These are phyloP conservation scores for Ecdyonurus torrentis DNA, from an alignment of 2,888 invertebrate genomes.

Conservation along the genomic window DNA sequence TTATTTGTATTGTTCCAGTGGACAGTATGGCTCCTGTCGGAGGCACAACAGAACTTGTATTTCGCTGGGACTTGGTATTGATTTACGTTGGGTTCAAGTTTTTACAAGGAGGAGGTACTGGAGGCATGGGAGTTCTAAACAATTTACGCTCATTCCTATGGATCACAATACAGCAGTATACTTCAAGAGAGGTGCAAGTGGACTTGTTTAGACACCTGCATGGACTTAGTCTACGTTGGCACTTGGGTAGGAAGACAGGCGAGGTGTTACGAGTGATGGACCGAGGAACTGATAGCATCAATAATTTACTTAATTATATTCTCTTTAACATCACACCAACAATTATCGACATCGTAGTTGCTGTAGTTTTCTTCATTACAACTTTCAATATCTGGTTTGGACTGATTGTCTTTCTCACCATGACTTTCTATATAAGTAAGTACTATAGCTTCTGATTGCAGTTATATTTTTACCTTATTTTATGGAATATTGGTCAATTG, in stretches of 20 bases:
- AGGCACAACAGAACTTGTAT: conserved; percentile 31
- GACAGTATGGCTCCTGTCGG: conserved; percentile 48
- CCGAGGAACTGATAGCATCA: conserved; percentile 90
- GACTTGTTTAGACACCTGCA: conserved; percentile 79
- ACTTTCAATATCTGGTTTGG: conserved; percentile 91
- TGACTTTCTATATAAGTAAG: conserved; percentile 84
- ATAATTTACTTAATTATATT: conserved; percentile 80
- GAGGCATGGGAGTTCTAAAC: conserved; percentile 82
- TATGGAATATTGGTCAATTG: conserved; percentile 7
- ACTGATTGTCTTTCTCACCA: conserved; percentile 82
- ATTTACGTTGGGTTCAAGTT: conserved; percentile 80
- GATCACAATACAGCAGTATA: conserved; percentile 92
- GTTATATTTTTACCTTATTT: too few species aligned
- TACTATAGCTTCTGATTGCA: too few species aligned
- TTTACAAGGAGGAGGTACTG: conserved; percentile 87
- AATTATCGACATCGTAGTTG: conserved; percentile 78
- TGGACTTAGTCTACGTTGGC: conserved; percentile 84
- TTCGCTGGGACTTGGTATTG: conserved; percentile 80
- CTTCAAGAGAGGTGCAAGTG: conserved; percentile 80
- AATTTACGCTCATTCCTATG: conserved; percentile 83
- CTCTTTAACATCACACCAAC: conserved; percentile 89
- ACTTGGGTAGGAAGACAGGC: conserved; percentile 86
- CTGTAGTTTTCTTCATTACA: conserved; percentile 72
- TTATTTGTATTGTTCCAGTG: conserved; percentile 34
- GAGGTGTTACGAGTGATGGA: conserved; percentile 95